Evolutionary conservation across 2,888 invertebrate genomes (phyloP), one percentile per base, ranked within the genome.

Genomic region (Mimachlamys varia): DNA sequence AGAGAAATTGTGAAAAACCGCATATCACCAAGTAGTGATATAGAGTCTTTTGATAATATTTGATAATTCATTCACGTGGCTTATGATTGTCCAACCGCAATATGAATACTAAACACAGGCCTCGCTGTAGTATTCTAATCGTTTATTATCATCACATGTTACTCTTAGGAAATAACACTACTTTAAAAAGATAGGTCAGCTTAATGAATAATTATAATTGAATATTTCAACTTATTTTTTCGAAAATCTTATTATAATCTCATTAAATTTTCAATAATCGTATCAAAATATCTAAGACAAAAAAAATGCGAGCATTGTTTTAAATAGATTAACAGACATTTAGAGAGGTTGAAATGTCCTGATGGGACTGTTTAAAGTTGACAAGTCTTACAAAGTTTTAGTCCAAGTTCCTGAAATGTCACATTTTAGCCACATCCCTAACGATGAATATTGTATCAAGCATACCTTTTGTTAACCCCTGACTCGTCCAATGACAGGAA

Each of bases 371-470:
- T 19, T 7, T 33, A 2, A 27, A 76, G 76, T 22, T 76, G 33
- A 76, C 76, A 13, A 76, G 17, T 76, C 76, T 13, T 27, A 33
- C 5, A 33, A 27, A 62, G 62, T 7, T 19, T 58, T 33, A 33
- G 22, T 76, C 33, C 76, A 76, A 76, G 76, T 33, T 33, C 12
- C 76, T 33, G 76, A 76, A 76, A 76, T 76, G 76, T 76, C 76
- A 76, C 27, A 76, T 33, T 10, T 33, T 76, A 33, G 76, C 76
- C 76, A 76, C 76, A 76, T 76, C 76, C 76, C 76, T 13, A 76
- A 58, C 19, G 44, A 58, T 19, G 2, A 58, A 58, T 58, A 22
- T n/a, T 22, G 58, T 58, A 58, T 53, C 13, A 44, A 44, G 44
- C 44, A 7, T 44, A 44, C 44, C 44, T 62, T 62, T n/a, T 10